phyloP scores from a whole-genome alignment of 2,797 vertebrate species.

The Coregonus ussuriensis region DNA sequence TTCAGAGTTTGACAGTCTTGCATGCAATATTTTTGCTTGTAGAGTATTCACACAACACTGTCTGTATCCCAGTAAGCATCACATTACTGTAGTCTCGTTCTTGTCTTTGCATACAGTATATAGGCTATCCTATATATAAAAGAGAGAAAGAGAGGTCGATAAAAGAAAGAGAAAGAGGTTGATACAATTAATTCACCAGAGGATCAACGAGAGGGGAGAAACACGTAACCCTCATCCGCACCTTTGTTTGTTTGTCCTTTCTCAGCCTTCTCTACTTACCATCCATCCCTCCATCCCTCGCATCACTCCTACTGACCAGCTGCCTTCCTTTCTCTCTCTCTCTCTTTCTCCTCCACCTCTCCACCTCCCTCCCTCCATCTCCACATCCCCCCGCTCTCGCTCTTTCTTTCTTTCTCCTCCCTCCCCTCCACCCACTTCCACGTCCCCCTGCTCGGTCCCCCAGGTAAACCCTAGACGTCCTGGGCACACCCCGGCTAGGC shows the following conservation, averaged over 20 bases:
- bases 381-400: neutral
- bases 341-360: conserved; percentile 44
- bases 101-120: neutral
- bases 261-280: conserved; percentile 78
- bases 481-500: conserved; percentile 71
- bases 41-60: neutral
- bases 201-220: conserved; percentile 22
- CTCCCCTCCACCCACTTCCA: conserved; percentile 16
- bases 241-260: conserved; percentile 77
- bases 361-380: conserved; percentile 42
- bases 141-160: conserved; percentile 4
- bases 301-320: conserved; percentile 47
- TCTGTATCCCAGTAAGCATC: neutral
- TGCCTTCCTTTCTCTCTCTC: conserved; percentile 31
- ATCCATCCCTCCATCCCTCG: conserved; percentile 65
- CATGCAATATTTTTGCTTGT: neutral
- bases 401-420: conserved; percentile 21
- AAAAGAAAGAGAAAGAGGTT: conserved; percentile 44
- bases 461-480: conserved; percentile 74
- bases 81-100: neutral
- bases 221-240: conserved; percentile 56
- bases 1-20: neutral
- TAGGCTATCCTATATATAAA: neutral
- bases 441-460: conserved; percentile 59
- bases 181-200: conserved; percentile 68